Percentiles rank a stretch among this genome's conserved stretches.
These are phyloP conservation scores for Petrolisthes cinctipes DNA, from an alignment of 2,888 invertebrate species.

Conservation along the genomic window DNA sequence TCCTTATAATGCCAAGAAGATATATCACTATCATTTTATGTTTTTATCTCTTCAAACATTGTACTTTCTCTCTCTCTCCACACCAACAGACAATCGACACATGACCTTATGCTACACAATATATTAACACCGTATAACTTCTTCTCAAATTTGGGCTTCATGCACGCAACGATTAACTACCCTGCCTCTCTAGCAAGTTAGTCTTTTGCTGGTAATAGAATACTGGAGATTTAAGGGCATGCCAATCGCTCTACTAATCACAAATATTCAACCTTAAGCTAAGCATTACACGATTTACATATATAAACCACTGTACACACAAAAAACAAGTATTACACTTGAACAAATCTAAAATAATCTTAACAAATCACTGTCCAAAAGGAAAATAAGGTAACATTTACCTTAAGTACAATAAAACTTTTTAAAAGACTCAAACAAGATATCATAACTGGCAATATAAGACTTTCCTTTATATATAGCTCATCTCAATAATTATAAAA, in stretches of 20 bases:
- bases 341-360: constrained; percentile 30
- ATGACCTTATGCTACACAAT: constrained; percentile 4
- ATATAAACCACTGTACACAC: constrained; percentile 24
- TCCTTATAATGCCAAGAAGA: constrained; percentile 26
- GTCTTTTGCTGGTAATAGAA: not conserved
- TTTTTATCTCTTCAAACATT: constrained; percentile 23
- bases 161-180: not conserved
- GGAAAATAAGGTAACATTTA: not conserved
- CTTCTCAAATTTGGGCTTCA: not conserved
- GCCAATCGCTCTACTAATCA: not conserved
- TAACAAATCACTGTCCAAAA: constrained; percentile 30
- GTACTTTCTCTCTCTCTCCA: not conserved
- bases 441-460: not conserved
- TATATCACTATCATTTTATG: constrained; percentile 31
- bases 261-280: constrained; percentile 31
- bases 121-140: not conserved
- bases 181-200: not conserved
- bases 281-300: constrained; percentile 28
- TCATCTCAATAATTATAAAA: too few relatives aligned
- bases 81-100: constrained; percentile 22
- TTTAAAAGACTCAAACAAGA: not conserved
- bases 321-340: constrained; percentile 26
- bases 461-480: too few relatives aligned
- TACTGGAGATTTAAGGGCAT: constrained; percentile 7
- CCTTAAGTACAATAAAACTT: constrained; percentile 13